phyloP scores from a whole-genome alignment of 2,888 invertebrate genomes.

The Ennomos erosarius region DNA sequence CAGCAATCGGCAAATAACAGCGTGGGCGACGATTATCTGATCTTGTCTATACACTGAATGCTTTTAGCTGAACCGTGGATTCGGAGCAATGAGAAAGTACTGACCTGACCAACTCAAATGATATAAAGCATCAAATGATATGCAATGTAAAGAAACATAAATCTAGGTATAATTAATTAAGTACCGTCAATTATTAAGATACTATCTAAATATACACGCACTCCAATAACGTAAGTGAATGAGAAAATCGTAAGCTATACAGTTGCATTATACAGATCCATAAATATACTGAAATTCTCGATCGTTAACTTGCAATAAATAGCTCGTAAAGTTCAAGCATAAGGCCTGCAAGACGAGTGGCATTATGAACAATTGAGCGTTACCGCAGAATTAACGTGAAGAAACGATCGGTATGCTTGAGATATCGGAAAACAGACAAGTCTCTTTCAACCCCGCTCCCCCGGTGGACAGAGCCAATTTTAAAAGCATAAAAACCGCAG shows the following conservation, averaged over 20 bases:
- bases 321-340: conserved; percentile 58
- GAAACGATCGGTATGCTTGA: conserved; percentile 31
- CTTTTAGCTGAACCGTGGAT: conserved; percentile 45
- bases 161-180: background rate
- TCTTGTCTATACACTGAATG: conserved; percentile 61
- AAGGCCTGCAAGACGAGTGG: conserved; percentile 49
- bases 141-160: conserved; percentile 25
- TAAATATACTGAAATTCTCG: conserved; percentile 56
- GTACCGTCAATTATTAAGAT: conserved; percentile 19
- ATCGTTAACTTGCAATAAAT: conserved; percentile 55
- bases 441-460: conserved; percentile 51
- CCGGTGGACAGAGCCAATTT: conserved; percentile 52
- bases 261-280: conserved; percentile 52
- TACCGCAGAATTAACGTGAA: conserved; percentile 36
- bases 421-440: conserved; percentile 42
- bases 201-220: conserved; percentile 18
- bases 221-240: conserved; percentile 41
- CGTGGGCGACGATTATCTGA: conserved; percentile 71
- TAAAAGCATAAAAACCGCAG: conserved; percentile 61
- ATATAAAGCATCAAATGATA: too few species aligned
- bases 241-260: conserved; percentile 52
- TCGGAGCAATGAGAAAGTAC: conserved; percentile 39
- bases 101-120: conserved; percentile 15
- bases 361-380: conserved; percentile 45
- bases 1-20: conserved; percentile 61